phyloP scores from a whole-genome alignment of 2,888 invertebrate genomes.

The Pandemis corylana region DNA sequence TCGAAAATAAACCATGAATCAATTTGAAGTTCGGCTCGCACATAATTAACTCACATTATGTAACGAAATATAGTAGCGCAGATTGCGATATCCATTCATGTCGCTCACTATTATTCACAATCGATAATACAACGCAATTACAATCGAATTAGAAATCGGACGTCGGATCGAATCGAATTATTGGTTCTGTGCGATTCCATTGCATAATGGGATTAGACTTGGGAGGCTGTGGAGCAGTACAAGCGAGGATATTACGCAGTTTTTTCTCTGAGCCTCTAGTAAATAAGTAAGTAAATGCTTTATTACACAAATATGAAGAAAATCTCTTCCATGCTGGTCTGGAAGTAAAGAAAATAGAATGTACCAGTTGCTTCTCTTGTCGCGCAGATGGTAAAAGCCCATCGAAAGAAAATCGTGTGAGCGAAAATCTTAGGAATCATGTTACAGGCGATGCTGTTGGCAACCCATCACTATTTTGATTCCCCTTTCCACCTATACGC shows the following conservation, averaged over 20 bases:
- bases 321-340: no score
- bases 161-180: conserved; percentile 63
- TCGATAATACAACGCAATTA: conserved; percentile 58
- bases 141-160: conserved; percentile 73
- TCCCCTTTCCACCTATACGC: no score
- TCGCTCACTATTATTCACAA: conserved; percentile 58
- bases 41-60: conserved; percentile 29
- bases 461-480: no score
- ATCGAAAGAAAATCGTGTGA: no score
- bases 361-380: no score
- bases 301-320: no score
- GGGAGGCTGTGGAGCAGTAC: conserved; percentile 10
- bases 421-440: no score
- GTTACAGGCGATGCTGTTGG: no score
- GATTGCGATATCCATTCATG: conserved; percentile 46
- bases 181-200: conserved; percentile 57
- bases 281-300: no score
- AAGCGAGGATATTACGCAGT: background rate
- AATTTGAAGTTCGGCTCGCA: conserved; percentile 14
- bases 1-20: conserved; percentile 24
- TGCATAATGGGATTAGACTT: conserved; percentile 59
- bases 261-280: no score
- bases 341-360: no score
- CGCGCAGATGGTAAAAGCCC: no score
- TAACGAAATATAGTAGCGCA: conserved; percentile 35